phyloP scores from a whole-genome alignment of 1,140 invertebrate species.

The Notospermus geniculatus region DNA sequence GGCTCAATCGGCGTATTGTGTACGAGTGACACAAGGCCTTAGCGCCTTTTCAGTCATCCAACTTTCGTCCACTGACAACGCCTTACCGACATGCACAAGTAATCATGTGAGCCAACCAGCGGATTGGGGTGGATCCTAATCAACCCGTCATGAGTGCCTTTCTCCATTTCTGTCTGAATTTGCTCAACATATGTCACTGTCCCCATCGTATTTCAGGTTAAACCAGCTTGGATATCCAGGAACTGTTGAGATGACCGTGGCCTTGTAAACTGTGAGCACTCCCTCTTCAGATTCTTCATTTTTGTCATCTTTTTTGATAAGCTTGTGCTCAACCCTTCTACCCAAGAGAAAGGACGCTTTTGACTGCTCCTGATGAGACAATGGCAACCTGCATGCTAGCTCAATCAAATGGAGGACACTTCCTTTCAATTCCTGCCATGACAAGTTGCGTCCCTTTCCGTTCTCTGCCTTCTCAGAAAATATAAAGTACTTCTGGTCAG shows the following conservation, averaged over 20 bases:
- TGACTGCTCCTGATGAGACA: slow-evolving; percentile 13
- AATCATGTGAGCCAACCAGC: too few relatives aligned
- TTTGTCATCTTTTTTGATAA: slow-evolving; percentile 4
- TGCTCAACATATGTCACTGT: slow-evolving; percentile 17
- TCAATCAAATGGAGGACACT: slow-evolving; percentile 15
- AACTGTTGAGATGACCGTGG: slow-evolving; percentile 20
- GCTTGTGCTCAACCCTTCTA: slow-evolving; percentile 17
- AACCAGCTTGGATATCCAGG: slow-evolving; percentile 24
- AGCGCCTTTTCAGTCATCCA: too few relatives aligned
- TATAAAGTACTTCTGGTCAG: not conserved
- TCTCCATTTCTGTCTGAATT: not conserved
- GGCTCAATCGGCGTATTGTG: too few relatives aligned
- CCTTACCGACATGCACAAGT: too few relatives aligned
- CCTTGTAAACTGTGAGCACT: slow-evolving; percentile 16
- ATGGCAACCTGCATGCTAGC: slow-evolving; percentile 6
- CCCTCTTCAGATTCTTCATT: not conserved
- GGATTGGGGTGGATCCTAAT: too few relatives aligned
- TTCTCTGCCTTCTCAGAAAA: not conserved
- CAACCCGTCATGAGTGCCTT: too few relatives aligned
- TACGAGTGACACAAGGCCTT: too few relatives aligned
- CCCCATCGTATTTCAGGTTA: slow-evolving; percentile 23
- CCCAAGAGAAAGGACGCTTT: slow-evolving; percentile 21
- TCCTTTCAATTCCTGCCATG: slow-evolving; percentile 17
- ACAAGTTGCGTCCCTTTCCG: not conserved
- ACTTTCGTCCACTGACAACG: too few relatives aligned